phyloP scores from a whole-genome alignment of 2,888 invertebrate genomes.

The Clivina fossor region DNA sequence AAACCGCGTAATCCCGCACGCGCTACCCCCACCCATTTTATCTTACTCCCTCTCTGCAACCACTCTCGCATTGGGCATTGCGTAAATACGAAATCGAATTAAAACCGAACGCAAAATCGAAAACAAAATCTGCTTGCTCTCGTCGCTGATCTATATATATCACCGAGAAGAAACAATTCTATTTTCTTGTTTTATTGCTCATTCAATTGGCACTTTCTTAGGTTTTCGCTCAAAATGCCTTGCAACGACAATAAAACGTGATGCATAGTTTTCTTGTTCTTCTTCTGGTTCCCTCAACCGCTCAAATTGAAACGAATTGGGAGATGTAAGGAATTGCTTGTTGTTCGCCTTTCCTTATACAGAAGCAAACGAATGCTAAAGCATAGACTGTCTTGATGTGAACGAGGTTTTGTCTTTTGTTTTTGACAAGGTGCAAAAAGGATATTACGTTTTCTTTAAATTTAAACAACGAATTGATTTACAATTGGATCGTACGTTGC shows the following conservation, averaged over 20 bases:
- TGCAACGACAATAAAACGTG: constrained; percentile 56
- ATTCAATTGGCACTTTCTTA: constrained; percentile 56
- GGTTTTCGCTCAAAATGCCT: constrained; percentile 53
- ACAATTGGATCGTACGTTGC: no score
- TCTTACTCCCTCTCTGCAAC: no score
- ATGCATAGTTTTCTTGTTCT: constrained; percentile 50
- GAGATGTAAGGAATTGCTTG: no score
- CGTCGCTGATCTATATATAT: constrained; percentile 27
- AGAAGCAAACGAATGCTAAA: no score
- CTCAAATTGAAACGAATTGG: constrained; percentile 49
- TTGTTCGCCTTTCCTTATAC: no score
- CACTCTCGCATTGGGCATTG: no score
- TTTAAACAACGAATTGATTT: no score
- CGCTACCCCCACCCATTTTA: not conserved
- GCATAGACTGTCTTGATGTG: no score
- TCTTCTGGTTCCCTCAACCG: constrained; percentile 19
- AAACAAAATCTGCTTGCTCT: constrained; percentile 13
- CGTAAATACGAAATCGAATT: constrained; percentile 8
- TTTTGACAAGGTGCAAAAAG: no score
- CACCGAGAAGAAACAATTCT: constrained; percentile 27
- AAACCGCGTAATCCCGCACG: constrained; percentile 24
- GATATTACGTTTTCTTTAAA: no score
- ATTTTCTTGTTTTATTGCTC: constrained; percentile 51
- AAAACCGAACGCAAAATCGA: not conserved
- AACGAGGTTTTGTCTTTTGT: no score